Percentiles rank a stretch among this genome's conserved stretches.
phyloP scores from a whole-genome alignment of 2,888 invertebrate genomes.

The Lepidochrysops patricia region DNA sequence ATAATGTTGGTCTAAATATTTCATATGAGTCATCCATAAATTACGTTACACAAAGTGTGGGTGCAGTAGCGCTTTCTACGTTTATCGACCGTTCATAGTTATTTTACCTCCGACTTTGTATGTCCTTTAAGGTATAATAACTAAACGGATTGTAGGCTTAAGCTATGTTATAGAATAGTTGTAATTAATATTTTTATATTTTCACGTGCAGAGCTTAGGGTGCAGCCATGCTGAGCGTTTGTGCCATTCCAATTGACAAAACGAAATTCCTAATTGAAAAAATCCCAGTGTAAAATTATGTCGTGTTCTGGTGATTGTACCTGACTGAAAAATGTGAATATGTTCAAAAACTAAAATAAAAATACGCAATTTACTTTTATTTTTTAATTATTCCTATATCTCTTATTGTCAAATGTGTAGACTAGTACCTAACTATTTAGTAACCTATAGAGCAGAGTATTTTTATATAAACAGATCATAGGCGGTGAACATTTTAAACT shows the following conservation, averaged over 20 bases:
- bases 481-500: no score
- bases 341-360: constrained; percentile 59
- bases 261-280: neutral
- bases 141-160: neutral
- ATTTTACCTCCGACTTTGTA: no score
- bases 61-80: neutral
- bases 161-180: neutral
- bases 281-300: constrained; percentile 7
- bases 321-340: constrained; percentile 50
- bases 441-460: no score
- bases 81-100: no score
- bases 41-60: no score
- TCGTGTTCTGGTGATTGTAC: constrained; percentile 42
- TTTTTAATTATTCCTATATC: constrained; percentile 18
- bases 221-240: constrained; percentile 11
- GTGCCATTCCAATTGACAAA: constrained; percentile 14
- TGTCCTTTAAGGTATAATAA: no score
- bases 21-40: no score
- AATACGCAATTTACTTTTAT: constrained; percentile 27
- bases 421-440: no score
- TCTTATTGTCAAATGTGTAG: no score
- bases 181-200: constrained; percentile 1
- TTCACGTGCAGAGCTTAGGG: constrained; percentile 12
- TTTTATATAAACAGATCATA: no score
- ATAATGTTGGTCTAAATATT: no score